These are phyloP conservation scores for Limonius californicus DNA, from an alignment of 1,140 invertebrate genomes.

Conservation along the genomic window DNA sequence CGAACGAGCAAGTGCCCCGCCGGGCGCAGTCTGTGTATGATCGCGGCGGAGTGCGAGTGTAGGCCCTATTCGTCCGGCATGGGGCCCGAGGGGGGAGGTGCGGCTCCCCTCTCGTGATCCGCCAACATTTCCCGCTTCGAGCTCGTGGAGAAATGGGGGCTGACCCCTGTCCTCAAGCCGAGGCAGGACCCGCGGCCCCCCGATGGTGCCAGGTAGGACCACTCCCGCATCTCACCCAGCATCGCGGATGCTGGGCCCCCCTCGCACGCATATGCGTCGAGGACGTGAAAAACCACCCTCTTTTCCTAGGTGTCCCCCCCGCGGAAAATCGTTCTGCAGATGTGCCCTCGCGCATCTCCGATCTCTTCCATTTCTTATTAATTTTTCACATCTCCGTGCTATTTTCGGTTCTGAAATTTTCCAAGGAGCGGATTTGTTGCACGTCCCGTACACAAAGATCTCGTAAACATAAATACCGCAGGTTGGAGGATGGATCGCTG, in stretches of 20 bases:
- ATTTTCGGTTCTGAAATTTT: no score
- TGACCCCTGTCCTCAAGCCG: conserved; percentile 90
- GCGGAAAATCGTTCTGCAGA: no score
- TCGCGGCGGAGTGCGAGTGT: conserved; percentile 41
- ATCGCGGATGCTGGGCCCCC: conserved; percentile 28
- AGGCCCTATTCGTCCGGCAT: conserved; percentile 44
- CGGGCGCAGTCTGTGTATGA: conserved; percentile 46
- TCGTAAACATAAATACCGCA: no score
- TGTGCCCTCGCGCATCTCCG: no score
- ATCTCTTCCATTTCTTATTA: no score
- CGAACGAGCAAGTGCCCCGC: conserved; percentile 33
- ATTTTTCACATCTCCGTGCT: no score
- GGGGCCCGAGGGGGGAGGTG: conserved; percentile 45
- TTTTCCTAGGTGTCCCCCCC: no score
- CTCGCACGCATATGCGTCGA: no score
- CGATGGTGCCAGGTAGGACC: conserved; percentile 62
- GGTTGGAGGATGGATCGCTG: no score
- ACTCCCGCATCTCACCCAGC: conserved; percentile 26
- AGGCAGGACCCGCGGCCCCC: conserved; percentile 84
- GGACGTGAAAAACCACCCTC: no score
- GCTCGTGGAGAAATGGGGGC: conserved; percentile 93
- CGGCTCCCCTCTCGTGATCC: conserved; percentile 47
- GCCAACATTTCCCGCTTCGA: conserved; percentile 93
- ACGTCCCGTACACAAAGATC: no score
- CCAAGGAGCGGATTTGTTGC: no score